Conservation (phyloP, 2,888 invertebrate species). For the Conops quadrifasciatus region DNA sequence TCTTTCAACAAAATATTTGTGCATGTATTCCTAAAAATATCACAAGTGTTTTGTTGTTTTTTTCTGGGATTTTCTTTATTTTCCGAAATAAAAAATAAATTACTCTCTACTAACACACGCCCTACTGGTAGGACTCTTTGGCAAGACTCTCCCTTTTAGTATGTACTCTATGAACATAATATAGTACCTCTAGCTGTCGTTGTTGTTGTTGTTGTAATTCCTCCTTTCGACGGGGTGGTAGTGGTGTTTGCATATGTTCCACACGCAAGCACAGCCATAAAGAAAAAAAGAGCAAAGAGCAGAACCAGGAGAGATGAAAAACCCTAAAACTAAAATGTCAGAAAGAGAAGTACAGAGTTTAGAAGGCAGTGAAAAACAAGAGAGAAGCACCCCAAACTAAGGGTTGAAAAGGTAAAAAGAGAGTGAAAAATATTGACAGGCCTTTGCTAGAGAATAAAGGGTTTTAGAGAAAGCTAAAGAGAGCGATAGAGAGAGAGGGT, state of each 20-base stretch:
- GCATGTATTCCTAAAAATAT: constrained; percentile 20
- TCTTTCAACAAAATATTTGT: constrained; percentile 8
- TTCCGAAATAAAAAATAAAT: constrained; percentile 39
- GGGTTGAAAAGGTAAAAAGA: constrained; percentile 27
- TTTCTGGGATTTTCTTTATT: constrained; percentile 29
- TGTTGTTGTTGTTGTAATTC: background rate
- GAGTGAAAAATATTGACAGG: constrained; percentile 19
- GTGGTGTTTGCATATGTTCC: background rate
- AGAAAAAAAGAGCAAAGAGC: constrained; percentile 44
- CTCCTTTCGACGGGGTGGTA: background rate
- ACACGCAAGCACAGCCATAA: background rate
- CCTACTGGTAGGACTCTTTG: constrained; percentile 44
- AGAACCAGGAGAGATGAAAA: constrained; percentile 61
- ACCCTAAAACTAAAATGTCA: constrained; percentile 61
- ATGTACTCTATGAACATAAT: too few species aligned
- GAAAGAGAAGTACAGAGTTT: constrained; percentile 62
- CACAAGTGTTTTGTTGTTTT: constrained; percentile 22
- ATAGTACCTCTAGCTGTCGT: background rate
- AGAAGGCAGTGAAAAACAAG: constrained; percentile 43
- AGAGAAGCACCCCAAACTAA: too few species aligned
- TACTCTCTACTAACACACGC: constrained; percentile 47
- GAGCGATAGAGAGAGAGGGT: constrained; percentile 30
- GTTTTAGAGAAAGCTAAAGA: too few species aligned
- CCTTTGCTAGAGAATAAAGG: background rate
- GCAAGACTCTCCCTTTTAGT: constrained; percentile 15